Conservation (phyloP, 2,113 vertebrate genomes). For the Gobio gobio region DNA sequence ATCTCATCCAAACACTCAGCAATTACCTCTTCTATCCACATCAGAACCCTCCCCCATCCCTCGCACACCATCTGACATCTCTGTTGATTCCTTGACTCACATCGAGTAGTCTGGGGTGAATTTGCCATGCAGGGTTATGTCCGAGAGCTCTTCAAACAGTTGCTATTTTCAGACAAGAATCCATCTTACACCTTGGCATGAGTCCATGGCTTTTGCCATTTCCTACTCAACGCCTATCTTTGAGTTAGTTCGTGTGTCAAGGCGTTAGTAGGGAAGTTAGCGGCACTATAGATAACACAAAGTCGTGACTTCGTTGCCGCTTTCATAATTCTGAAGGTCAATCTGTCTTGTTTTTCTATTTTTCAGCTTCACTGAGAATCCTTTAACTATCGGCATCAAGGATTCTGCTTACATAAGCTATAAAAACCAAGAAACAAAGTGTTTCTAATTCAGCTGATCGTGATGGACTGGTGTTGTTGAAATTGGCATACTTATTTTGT, state of each 20-base stretch:
- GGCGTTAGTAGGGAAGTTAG: background rate
- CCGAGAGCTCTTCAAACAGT: slow-evolving; percentile 11
- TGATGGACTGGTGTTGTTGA: background rate
- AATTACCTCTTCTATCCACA: slow-evolving; percentile 6
- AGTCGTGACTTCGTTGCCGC: background rate
- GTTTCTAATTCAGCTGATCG: background rate
- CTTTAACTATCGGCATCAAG: background rate
- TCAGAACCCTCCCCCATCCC: background rate
- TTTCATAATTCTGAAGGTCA: slow-evolving; percentile 12
- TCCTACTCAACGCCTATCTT: background rate
- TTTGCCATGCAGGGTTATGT: background rate
- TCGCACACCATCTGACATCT: background rate
- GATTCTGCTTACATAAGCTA: slow-evolving; percentile 7
- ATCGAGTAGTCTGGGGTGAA: slow-evolving; percentile 19
- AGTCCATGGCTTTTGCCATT: background rate
- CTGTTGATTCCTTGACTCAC: slow-evolving; percentile 3
- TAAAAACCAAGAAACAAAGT: background rate
- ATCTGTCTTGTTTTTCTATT: background rate
- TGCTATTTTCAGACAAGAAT: slow-evolving; percentile 17
- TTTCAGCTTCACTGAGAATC: slow-evolving; percentile 13
- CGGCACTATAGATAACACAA: background rate
- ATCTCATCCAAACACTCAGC: slow-evolving; percentile 24
- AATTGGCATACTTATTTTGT: background rate
- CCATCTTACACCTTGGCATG: background rate
- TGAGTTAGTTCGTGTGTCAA: background rate